Conservation (phyloP, 2,797 vertebrate species). For the Halcyon leucocephala region DNA sequence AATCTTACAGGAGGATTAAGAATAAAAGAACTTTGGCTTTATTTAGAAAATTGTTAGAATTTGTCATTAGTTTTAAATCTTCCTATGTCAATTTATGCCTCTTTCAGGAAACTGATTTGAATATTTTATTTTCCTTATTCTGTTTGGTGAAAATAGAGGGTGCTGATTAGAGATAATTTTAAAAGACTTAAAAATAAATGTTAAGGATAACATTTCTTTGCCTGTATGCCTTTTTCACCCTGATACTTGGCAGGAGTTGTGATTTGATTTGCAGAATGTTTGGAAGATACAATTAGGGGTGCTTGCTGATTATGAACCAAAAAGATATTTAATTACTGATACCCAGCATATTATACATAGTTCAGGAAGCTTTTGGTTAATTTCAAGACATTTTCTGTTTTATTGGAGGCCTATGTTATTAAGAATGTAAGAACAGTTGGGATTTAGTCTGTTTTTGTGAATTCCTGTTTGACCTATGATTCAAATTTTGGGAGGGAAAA, state of each 20-base stretch:
- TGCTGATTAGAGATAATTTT: not conserved
- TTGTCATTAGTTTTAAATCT: not conserved
- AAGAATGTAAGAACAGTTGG: not conserved
- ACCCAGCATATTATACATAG: not conserved
- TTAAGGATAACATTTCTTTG: not conserved
- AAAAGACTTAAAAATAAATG: not conserved
- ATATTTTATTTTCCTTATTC: slow-evolving; percentile 8
- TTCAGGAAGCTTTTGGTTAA: not conserved
- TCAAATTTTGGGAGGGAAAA: not conserved
- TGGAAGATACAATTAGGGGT: not conserved
- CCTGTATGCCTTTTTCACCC: not conserved
- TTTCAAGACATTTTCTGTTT: not conserved
- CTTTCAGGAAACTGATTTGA: not conserved
- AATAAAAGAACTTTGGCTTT: not conserved
- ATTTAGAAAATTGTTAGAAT: not conserved
- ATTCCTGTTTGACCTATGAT: not conserved
- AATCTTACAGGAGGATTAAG: not conserved
- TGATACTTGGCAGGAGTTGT: not conserved
- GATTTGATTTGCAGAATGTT: not conserved
- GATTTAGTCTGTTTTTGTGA: not conserved
- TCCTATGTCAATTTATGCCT: not conserved
- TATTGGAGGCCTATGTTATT: not conserved
- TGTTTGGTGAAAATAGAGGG: not conserved
- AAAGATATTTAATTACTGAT: not conserved
- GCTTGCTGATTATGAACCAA: not conserved